Conservation (phyloP, 2,113 vertebrate genomes). For the Vidua macroura region DNA sequence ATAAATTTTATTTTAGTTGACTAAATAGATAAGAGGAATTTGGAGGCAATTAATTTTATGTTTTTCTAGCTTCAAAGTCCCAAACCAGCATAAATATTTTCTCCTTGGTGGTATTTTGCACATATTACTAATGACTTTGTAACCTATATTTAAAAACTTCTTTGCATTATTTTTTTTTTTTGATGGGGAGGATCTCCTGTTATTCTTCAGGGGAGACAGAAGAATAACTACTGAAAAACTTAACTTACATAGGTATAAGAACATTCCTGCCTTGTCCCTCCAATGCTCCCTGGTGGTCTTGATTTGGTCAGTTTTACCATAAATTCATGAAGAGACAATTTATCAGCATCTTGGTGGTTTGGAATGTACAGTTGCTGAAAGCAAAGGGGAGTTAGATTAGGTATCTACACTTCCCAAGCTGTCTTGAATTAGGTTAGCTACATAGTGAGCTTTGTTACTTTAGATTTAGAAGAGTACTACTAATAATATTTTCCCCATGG, state of each 20-base stretch:
- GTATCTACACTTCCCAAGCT: background rate
- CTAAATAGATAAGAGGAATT: background rate
- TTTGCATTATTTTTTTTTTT: background rate
- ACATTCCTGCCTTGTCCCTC: background rate
- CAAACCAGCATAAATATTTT: background rate
- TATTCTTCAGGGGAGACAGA: background rate
- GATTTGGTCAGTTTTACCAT: background rate
- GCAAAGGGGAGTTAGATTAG: background rate
- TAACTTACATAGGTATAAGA: background rate
- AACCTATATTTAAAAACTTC: background rate
- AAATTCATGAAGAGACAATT: background rate
- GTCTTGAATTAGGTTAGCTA: background rate
- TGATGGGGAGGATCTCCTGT: background rate
- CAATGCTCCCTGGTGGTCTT: background rate
- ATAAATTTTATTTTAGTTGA: background rate
- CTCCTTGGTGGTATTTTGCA: background rate
- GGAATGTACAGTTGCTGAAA: background rate
- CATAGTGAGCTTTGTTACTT: background rate
- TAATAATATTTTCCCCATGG: background rate
- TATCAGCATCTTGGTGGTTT: background rate
- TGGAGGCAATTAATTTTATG: background rate
- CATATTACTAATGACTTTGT: background rate
- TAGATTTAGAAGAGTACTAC: background rate
- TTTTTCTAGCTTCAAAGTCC: background rate
- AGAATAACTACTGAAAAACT: background rate